Evolutionary conservation across 30 jellyfish, hydroid and myxozoan genomes (phyloP).

Genomic region (Turritopsis dohrnii): DNA sequence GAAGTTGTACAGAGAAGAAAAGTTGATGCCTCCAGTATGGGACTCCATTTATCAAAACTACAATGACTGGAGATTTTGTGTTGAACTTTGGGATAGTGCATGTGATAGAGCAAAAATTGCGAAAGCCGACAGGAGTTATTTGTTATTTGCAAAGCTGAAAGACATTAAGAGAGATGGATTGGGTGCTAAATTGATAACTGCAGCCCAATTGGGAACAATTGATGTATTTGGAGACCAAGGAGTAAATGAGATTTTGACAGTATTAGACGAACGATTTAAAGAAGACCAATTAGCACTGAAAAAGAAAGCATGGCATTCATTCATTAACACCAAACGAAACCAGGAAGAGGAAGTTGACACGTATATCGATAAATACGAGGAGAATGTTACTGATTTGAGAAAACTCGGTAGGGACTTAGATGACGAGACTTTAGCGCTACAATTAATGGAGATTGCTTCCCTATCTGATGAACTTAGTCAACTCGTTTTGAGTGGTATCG

Average conservation of each 20-base stretch:
- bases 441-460: constrained; percentile 20
- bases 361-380: no score
- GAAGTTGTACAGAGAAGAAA: no score
- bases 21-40: no score
- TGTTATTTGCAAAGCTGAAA: constrained; percentile 18
- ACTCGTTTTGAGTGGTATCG: constrained; percentile 27
- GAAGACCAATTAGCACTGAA: constrained; percentile 31
- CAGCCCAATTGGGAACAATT: constrained; percentile 21
- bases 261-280: constrained; percentile 27
- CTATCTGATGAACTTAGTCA: constrained; percentile 15
- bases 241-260: constrained; percentile 2
- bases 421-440: constrained; percentile 19
- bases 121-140: no score
- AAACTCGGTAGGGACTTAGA: constrained; percentile 25
- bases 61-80: no score
- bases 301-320: constrained; percentile 30
- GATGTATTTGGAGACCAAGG: constrained; percentile 18
- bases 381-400: not conserved
- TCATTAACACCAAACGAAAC: constrained; percentile 21
- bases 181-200: no score
- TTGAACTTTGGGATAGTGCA: no score
- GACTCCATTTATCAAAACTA: no score
- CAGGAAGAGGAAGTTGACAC: constrained; percentile 27
- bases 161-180: constrained; percentile 2
- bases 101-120: no score